Evolutionary conservation across 2,797 vertebrate genomes (phyloP).

Genomic region (Pseudochirops corinnae): DNA sequence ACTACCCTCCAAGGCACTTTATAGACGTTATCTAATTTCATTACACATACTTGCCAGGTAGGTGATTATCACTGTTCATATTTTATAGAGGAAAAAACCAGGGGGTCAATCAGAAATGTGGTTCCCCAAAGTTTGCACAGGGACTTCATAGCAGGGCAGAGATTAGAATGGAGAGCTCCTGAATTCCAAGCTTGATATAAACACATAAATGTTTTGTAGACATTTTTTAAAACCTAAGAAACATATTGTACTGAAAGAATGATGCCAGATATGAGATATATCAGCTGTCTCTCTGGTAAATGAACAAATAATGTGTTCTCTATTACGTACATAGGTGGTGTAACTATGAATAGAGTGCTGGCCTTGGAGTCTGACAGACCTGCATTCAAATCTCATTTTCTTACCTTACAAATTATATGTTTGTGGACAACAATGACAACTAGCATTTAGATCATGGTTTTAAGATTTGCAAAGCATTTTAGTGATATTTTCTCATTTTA

Average conservation of each 20-base stretch:
- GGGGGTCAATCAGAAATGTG: neutral
- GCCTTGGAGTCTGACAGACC: neutral
- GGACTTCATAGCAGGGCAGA: neutral
- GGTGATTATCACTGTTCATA: neutral
- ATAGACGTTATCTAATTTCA: conserved; percentile 46
- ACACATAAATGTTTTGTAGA: neutral
- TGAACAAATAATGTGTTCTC: conserved; percentile 52
- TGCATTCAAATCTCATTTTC: neutral
- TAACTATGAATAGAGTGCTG: neutral
- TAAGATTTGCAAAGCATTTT: neutral
- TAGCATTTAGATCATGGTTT: neutral
- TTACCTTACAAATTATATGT: neutral
- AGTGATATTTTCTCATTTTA: neutral
- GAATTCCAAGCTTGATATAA: neutral
- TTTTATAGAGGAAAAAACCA: neutral
- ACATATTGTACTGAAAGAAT: conserved; percentile 61
- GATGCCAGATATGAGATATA: conserved; percentile 42
- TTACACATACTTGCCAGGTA: conserved; percentile 24
- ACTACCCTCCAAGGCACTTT: conserved; percentile 32
- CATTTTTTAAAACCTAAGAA: conserved; percentile 59
- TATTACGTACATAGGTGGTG: neutral
- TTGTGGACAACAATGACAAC: neutral
- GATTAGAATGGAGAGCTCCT: neutral
- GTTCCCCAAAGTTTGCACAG: neutral
- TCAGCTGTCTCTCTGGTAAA: conserved; percentile 66